phyloP scores from a whole-genome alignment of 2,113 vertebrate species.

The Pagrus major region DNA sequence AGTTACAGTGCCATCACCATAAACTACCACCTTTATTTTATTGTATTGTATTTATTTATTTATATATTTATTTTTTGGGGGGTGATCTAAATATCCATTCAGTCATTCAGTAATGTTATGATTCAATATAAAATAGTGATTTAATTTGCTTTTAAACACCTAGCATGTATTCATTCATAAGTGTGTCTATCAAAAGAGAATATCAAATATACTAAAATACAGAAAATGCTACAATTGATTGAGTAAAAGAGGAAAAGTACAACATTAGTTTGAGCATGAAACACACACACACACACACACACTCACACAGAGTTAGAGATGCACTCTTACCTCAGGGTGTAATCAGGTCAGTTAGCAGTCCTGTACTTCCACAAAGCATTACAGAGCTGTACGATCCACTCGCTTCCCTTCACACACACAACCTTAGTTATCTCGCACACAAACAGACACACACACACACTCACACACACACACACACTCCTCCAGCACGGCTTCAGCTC shows the following conservation, averaged over 20 bases:
- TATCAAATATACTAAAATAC: background rate
- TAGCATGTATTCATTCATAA: background rate
- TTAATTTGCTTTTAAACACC: background rate
- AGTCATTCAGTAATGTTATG: background rate
- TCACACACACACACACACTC: constrained; percentile 7
- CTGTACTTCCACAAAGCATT: constrained; percentile 70
- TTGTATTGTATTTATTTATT: no score
- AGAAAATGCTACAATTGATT: background rate
- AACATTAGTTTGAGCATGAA: background rate
- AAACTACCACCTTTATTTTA: constrained; percentile 7
- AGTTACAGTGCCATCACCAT: background rate
- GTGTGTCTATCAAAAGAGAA: background rate
- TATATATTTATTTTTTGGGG: no score
- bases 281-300: background rate
- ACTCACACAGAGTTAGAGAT: constrained; percentile 1
- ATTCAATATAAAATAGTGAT: background rate
- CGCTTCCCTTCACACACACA: constrained; percentile 39
- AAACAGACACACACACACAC: constrained; percentile 20
- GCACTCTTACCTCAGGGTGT: constrained; percentile 75
- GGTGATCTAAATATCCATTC: background rate
- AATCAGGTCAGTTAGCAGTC: constrained; percentile 63
- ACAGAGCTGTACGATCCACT: constrained; percentile 64
- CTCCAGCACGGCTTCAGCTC: background rate
- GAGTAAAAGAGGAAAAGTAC: background rate
- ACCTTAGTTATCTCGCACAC: constrained; percentile 30